A percentile compares a stretch with the other conserved stretches of the same genome.
These are phyloP conservation scores for Antedon bifida DNA, from an alignment of 35 echinoderm and acorn worm species.

Conservation along the genomic window DNA sequence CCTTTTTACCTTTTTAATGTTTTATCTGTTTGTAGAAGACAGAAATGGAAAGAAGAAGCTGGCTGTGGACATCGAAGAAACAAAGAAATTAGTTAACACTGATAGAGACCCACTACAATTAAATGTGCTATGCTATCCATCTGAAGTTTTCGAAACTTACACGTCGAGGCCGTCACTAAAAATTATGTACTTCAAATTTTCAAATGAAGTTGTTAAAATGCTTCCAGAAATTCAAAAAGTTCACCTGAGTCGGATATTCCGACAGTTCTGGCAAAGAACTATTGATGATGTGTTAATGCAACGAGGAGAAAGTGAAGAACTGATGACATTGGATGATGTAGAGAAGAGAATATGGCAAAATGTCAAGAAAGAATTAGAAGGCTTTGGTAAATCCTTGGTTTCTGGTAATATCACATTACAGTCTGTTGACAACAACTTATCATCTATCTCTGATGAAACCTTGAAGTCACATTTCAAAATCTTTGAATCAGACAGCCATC, in stretches of 20 bases:
- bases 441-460: not conserved
- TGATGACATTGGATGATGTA: slow-evolving; percentile 2
- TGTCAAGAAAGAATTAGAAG: not conserved
- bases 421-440: not conserved
- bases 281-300: not conserved
- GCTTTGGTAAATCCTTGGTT: not conserved
- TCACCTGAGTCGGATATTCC: not conserved
- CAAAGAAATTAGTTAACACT: not conserved
- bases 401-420: not conserved
- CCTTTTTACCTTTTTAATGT: no score
- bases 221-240: not conserved
- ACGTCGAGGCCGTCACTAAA: not conserved
- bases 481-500: not conserved
- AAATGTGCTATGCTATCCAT: not conserved
- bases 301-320: no score
- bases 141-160: not conserved
- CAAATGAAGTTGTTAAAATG: not conserved
- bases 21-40: no score
- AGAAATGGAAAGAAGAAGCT: not conserved
- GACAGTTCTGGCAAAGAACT: not conserved
- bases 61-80: not conserved
- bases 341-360: not conserved
- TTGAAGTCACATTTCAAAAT: not conserved
- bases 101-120: not conserved
- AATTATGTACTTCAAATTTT: not conserved